Percentiles rank a stretch among this genome's conserved stretches.
Conservation (phyloP, 2,888 invertebrate species). For the Cyclophora albipunctata region DNA sequence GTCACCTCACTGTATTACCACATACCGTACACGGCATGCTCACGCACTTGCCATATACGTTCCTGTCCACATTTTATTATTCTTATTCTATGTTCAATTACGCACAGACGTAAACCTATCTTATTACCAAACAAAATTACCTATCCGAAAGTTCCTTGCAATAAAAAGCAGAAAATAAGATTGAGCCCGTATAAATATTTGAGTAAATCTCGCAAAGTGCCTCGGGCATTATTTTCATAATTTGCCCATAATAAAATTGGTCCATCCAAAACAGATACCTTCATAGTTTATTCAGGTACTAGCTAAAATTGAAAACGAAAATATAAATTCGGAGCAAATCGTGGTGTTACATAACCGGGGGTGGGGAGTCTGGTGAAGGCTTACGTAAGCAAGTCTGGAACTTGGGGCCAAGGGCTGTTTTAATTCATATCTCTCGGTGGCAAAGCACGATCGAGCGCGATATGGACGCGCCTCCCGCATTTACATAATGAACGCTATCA, state of each 20-base stretch:
- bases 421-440: constrained; percentile 26
- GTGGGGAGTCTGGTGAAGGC: constrained; percentile 46
- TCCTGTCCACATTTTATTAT: too few relatives aligned
- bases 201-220: constrained; percentile 5
- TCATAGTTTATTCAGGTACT: constrained; percentile 28
- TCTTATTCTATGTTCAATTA: too few relatives aligned
- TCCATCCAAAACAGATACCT: constrained; percentile 18
- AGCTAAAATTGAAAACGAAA: constrained; percentile 37
- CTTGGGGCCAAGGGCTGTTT: constrained; percentile 28
- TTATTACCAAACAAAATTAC: too few relatives aligned
- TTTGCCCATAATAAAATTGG: constrained; percentile 11
- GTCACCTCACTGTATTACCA: constrained; percentile 1
- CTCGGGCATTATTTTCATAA: constrained; percentile 11
- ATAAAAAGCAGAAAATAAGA: too few relatives aligned
- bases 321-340: constrained; percentile 43
- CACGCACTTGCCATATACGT: too few relatives aligned
- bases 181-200: too few relatives aligned
- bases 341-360: constrained; percentile 65
- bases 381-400: constrained; percentile 64
- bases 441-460: constrained; percentile 9
- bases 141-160: too few relatives aligned
- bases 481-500: neutral
- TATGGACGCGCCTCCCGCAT: constrained; percentile 2
- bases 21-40: too few relatives aligned
- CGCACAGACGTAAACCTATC: too few relatives aligned